Base-by-base conservation (phyloP, 1,140 invertebrate genomes). In the Drosophila virilis region DNA sequence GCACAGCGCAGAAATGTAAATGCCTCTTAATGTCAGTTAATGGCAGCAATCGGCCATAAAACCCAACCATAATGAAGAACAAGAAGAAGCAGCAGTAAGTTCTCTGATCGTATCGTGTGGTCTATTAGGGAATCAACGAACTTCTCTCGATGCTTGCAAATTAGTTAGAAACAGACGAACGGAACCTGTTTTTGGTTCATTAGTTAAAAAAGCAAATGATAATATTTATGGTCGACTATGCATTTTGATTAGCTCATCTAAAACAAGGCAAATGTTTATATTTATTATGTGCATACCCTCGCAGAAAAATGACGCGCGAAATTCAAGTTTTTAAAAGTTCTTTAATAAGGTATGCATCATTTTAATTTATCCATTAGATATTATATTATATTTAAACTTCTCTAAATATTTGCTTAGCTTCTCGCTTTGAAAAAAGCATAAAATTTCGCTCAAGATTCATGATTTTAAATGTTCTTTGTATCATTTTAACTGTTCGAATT, bases 141-240 rank as follows among this genome's bases (percentile, higher is more conserved):
- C 17, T 17, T 35, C 15, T 58, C 32, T 38, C 43, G 33, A 22
- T 40, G 22, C 28, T 35, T 42, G 57, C 58, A 54, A 69, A 61
- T 69, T 51, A 61, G n/a, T 13, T 22, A 46, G 8, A 50, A 22
- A 54, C 4, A 28, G 4, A 28, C 22, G 37, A 22, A 69, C n/a
- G 42, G 48, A 73, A 73, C 70, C 70, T 68, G 70, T 73, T 73
- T 59, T 48, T 6, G 40, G 15, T 28, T 66, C 62, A 57, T 66
- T 57, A 66, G 42, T n/a, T 38, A 45, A 51, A 51, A 45, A 61
- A 61, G 37, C 40, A 61, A 43, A 60, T 54, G 40, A 13, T 61
- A 8, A 69, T 46, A 33, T 58, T 58, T 42, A 51, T 58, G 17
- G 61, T n/a, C 54, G 37, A 64, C 35, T 71, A 42, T 65, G 28